These are phyloP conservation scores for Pangasius krempfi DNA, from an alignment of 2,797 vertebrate species.

Conservation along the genomic window DNA sequence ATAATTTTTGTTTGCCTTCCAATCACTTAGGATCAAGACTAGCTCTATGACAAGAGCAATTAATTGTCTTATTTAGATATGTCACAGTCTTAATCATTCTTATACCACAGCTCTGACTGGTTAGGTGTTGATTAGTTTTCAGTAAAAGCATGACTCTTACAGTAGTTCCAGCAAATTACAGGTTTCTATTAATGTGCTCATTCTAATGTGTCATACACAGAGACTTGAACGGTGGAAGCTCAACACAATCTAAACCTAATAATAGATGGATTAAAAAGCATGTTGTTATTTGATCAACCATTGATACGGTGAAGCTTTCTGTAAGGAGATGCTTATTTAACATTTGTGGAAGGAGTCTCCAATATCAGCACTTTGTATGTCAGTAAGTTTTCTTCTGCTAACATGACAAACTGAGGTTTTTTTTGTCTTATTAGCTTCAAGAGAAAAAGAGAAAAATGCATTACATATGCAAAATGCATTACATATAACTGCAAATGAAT, in stretches of 20 bases:
- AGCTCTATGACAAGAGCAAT: not conserved
- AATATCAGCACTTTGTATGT: not conserved
- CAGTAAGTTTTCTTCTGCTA: not conserved
- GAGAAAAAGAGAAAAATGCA: not conserved
- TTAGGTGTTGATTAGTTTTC: not conserved
- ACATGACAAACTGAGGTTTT: not conserved
- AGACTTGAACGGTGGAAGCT: not conserved
- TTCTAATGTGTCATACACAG: not conserved
- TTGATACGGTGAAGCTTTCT: not conserved
- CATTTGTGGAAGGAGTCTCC: not conserved
- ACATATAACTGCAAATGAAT: not conserved
- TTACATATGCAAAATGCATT: too few species aligned
- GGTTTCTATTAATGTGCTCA: not conserved
- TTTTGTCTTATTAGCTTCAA: not conserved
- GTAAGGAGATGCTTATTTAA: not conserved
- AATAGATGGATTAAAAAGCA: not conserved
- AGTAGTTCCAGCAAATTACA: not conserved
- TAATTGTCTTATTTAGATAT: not conserved
- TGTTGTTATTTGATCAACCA: not conserved
- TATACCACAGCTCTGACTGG: not conserved
- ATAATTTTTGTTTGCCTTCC: not conserved
- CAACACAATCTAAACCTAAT: not conserved
- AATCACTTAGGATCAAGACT: not conserved
- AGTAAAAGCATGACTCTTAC: not conserved
- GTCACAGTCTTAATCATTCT: not conserved